phyloP scores from a whole-genome alignment of 2,888 invertebrate genomes.

The Chromoteleia sp. region DNA sequence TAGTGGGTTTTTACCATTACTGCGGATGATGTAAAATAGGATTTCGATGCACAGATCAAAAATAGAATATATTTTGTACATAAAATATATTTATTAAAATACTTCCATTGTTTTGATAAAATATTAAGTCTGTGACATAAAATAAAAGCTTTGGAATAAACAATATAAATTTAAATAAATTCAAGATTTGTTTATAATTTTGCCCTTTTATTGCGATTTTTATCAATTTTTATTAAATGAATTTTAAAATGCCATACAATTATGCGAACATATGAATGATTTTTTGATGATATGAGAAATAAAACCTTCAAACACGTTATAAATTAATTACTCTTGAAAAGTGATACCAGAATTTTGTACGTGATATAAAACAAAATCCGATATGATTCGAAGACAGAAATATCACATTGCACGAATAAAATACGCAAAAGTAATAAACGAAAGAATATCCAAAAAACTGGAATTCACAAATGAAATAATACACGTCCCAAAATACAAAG shows the following conservation, averaged over 20 bases:
- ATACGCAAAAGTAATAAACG: not conserved
- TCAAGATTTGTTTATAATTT: no score
- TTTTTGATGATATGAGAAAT: not conserved
- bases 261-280: conserved; percentile 1
- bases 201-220: no score
- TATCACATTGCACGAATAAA: no score
- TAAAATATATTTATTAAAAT: conserved; percentile 41
- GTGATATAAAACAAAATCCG: not conserved
- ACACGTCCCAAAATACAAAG: conserved; percentile 2
- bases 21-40: conserved; percentile 49
- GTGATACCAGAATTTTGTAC: no score
- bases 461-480: conserved; percentile 20
- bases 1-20: conserved; percentile 55
- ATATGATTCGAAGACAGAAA: no score
- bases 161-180: not conserved
- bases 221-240: not conserved
- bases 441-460: not conserved
- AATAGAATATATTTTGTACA: conserved; percentile 5
- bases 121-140: not conserved
- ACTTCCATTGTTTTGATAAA: not conserved
- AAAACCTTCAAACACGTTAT: not conserved
- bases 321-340: not conserved
- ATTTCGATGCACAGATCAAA: not conserved
- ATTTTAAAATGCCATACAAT: not conserved
- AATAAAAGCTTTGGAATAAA: not conserved